These are phyloP conservation scores for Limenitis camilla DNA, from an alignment of 2,888 invertebrate genomes.

Conservation along the genomic window DNA sequence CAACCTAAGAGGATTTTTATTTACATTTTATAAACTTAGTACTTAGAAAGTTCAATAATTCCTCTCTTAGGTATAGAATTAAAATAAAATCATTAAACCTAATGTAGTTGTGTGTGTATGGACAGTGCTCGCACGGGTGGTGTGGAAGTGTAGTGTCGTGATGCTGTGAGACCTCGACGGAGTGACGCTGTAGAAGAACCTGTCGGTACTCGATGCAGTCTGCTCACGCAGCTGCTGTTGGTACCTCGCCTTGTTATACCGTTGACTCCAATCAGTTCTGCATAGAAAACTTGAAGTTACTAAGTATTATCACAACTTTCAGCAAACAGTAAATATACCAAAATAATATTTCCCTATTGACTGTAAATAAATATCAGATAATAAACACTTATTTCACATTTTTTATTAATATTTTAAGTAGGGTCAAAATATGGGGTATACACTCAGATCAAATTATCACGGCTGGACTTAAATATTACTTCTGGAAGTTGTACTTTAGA, in stretches of 20 bases:
- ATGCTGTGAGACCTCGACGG: conserved; percentile 28
- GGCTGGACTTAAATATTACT: too few relatives aligned
- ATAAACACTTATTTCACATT: too few relatives aligned
- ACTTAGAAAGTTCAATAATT: neutral
- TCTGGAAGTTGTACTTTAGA: too few relatives aligned
- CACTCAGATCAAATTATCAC: too few relatives aligned
- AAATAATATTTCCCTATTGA: neutral
- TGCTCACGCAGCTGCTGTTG: conserved; percentile 45
- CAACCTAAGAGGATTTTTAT: neutral
- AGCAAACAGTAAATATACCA: neutral
- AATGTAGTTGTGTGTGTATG: conserved; percentile 46
- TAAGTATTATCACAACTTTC: neutral
- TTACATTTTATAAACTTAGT: neutral
- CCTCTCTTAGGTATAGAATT: neutral
- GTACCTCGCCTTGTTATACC: conserved; percentile 52
- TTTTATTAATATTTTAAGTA: too few relatives aligned
- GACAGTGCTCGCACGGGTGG: conserved; percentile 46
- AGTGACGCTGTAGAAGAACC: conserved; percentile 48
- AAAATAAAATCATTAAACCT: neutral
- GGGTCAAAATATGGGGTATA: too few relatives aligned
- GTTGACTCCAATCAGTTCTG: conserved; percentile 55
- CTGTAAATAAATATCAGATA: too few relatives aligned
- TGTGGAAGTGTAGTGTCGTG: conserved; percentile 1
- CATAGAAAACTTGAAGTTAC: conserved; percentile 4
- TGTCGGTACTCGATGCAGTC: conserved; percentile 47